Evolutionary conservation across 2,113 vertebrate genomes (phyloP), one percentile per base, ranked within the genome.

Genomic region (Crocuta crocuta): DNA sequence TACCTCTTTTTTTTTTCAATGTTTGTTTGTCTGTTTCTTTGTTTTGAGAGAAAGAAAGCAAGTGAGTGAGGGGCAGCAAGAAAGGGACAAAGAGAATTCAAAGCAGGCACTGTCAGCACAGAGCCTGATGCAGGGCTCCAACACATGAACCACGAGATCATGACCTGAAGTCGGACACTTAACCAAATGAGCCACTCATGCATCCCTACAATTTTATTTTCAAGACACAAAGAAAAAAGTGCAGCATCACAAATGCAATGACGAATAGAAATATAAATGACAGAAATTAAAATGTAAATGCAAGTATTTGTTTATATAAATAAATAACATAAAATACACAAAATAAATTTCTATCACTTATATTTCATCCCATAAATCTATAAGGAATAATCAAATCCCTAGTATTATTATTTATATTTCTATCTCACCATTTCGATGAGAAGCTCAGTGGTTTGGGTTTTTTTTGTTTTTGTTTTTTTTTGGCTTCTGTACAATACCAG

Each of bases 341-440:
- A 61, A 61, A 61, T 61, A 23, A 61, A 61, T 61, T 21, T 23
- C 58, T 23, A 23, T 23, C 2, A 61, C 9, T 61, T 61, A 61
- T 61, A 61, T 61, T 61, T 61, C 58, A 61, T 23, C 26, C 45
- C 24, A 4, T 24, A 43, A 71, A 79, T 76, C 39, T 70, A 81
- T 2, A 45, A 89, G n/a, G 31, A 92, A 55, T 76, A 80, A 45
- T 53, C 7, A 74, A 94, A 89, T 43, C 66, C 39, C 12, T 89
- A 33, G 24, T 17, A 70, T 61, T 94, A 55, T 66, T 50, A 70
- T 78, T 94, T 82, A 78, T 8, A 95, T 97, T 90, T 83, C 4
- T 79, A 21, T 65, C 71, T 19, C n/a, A 50, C 10, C 10, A 89
- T 89, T 80, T 66, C n/a, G 65, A 21, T 26, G 76, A 92, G 78